Evolutionary conservation across 2,888 invertebrate genomes (phyloP).

Genomic region (Pogonocherus hispidulus): DNA sequence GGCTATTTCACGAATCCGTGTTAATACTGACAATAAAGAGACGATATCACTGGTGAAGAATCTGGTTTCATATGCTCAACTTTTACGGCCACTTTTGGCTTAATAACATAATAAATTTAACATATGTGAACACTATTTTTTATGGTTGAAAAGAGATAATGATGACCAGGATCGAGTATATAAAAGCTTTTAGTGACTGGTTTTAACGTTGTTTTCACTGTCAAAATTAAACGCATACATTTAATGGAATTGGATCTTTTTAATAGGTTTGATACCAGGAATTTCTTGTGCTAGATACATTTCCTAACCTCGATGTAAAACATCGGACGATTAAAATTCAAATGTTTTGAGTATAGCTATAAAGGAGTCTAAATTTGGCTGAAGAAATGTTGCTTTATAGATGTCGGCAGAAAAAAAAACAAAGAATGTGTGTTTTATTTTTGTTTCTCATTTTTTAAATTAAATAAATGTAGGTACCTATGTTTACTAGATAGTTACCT

Average conservation of each 20-base stretch:
- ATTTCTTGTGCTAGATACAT: constrained; percentile 3
- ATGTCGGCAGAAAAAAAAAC: too few species aligned
- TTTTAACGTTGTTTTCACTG: constrained; percentile 55
- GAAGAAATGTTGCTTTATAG: too few species aligned
- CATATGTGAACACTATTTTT: constrained; percentile 67
- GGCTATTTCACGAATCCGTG: constrained; percentile 49
- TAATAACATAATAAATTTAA: constrained; percentile 68
- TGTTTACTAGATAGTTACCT: too few species aligned
- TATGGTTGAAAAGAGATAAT: constrained; percentile 58
- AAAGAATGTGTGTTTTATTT: too few species aligned
- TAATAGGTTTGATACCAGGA: constrained; percentile 15
- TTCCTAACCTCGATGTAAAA: too few species aligned
- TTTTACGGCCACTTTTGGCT: constrained; percentile 65
- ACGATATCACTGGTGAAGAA: constrained; percentile 57
- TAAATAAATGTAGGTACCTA: too few species aligned
- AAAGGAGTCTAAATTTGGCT: too few species aligned
- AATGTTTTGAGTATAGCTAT: too few species aligned
- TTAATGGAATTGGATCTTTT: constrained; percentile 48
- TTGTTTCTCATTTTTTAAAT: too few species aligned
- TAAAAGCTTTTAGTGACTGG: constrained; percentile 60
- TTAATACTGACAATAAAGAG: constrained; percentile 58
- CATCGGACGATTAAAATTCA: too few species aligned
- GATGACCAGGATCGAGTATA: constrained; percentile 55
- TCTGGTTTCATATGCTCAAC: constrained; percentile 59
- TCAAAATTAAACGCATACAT: constrained; percentile 52